Evolutionary conservation across 2,797 vertebrate genomes (phyloP).

Genomic region (Sebastes variabilis): DNA sequence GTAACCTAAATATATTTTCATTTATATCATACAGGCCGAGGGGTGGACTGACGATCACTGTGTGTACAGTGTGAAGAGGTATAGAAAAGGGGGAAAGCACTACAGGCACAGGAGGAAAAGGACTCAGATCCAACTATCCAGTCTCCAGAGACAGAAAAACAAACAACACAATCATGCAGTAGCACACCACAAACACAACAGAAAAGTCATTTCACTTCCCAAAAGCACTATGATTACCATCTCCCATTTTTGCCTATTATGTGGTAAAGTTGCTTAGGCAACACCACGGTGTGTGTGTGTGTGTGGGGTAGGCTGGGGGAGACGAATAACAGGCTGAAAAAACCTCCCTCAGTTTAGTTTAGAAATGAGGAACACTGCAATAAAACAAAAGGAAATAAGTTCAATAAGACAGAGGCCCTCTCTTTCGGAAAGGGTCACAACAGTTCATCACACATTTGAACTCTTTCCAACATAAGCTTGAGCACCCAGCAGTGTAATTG

Average conservation of each 20-base stretch:
- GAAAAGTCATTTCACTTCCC: slow-evolving; percentile 5
- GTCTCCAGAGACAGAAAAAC: slow-evolving; percentile 63
- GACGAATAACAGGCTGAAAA: slow-evolving; percentile 34
- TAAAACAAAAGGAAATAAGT: slow-evolving; percentile 69
- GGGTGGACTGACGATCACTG: slow-evolving; percentile 25
- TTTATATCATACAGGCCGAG: slow-evolving; percentile 29
- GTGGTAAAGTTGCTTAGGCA: background rate
- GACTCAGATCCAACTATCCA: slow-evolving; percentile 52
- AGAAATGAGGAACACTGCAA: slow-evolving; percentile 56
- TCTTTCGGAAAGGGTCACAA: slow-evolving; percentile 56
- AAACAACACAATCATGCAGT: slow-evolving; percentile 63
- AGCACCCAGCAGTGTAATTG: slow-evolving; percentile 62
- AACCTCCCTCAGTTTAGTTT: slow-evolving; percentile 34
- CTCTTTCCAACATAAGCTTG: slow-evolving; percentile 66
- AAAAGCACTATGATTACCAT: background rate
- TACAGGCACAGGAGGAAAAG: slow-evolving; percentile 57
- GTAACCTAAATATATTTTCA: slow-evolving; percentile 36
- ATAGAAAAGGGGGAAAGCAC: slow-evolving; percentile 33
- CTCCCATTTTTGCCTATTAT: background rate
- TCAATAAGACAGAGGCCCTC: slow-evolving; percentile 61
- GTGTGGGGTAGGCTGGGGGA: background rate
- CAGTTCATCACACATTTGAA: slow-evolving; percentile 68
- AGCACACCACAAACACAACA: slow-evolving; percentile 42
- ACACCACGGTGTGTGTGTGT: background rate
- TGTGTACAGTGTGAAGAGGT: slow-evolving; percentile 23